These are phyloP conservation scores for Temnothorax longispinosus DNA, from an alignment of 1,140 invertebrate species.

Conservation along the genomic window DNA sequence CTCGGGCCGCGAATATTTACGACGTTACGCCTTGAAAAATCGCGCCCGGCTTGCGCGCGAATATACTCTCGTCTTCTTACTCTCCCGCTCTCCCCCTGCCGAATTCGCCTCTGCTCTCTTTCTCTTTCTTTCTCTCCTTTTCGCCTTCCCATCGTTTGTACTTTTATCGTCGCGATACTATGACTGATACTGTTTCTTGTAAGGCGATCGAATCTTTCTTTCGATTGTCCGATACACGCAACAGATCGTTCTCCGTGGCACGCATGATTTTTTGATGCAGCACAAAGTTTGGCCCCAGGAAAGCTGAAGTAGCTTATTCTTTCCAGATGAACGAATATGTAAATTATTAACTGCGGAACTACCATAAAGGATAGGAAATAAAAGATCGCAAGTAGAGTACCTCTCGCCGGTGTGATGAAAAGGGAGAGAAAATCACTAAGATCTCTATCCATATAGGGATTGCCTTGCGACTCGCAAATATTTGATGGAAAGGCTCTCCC, in stretches of 20 bases:
- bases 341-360: conserved; percentile 9
- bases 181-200: neutral
- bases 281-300: neutral
- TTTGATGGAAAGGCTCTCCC: conserved; percentile 44
- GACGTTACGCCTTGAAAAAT: conserved; percentile 54
- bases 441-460: conserved; percentile 26
- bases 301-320: neutral
- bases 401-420: neutral
- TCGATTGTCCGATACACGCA: neutral
- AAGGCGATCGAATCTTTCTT: neutral
- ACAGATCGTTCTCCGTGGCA: neutral
- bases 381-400: neutral
- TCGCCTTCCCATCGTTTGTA: conserved; percentile 10
- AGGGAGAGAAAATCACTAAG: neutral
- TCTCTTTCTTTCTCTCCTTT: neutral
- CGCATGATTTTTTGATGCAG: neutral
- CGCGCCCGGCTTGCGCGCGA: conserved; percentile 12
- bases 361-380: neutral
- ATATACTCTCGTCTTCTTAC: neutral
- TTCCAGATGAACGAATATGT: neutral
- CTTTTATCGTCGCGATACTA: conserved; percentile 10
- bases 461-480: conserved; percentile 55
- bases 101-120: neutral
- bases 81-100: neutral
- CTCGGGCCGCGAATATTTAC: conserved; percentile 54